These are phyloP conservation scores for Chitala chitala DNA, from an alignment of 2,113 vertebrate species.

Conservation along the genomic window DNA sequence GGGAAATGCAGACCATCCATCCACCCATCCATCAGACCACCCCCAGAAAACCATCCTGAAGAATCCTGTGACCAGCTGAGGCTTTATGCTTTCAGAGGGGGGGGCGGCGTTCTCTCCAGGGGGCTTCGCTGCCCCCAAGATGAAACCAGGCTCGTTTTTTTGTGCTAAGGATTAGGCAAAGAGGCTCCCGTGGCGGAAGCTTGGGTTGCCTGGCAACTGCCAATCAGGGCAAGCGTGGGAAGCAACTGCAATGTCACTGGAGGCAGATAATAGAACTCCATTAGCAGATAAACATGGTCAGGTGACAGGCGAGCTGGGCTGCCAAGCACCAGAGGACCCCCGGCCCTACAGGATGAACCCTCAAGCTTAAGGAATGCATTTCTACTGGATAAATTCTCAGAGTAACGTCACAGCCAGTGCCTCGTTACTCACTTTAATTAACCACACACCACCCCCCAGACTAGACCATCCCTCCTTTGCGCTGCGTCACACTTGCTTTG, in stretches of 20 bases:
- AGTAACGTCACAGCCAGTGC: too few relatives aligned
- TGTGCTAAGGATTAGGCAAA: conserved; percentile 23
- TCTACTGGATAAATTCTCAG: too few relatives aligned
- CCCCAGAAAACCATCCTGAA: background rate
- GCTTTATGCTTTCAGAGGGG: background rate
- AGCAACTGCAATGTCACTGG: conserved; percentile 3
- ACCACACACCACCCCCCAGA: too few relatives aligned
- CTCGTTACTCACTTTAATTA: too few relatives aligned
- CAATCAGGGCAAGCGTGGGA: background rate
- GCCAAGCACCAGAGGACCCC: background rate
- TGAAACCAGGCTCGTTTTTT: conserved; percentile 6
- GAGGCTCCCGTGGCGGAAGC: background rate
- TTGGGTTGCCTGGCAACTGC: conserved; percentile 27
- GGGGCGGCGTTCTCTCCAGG: background rate
- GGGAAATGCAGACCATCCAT: background rate
- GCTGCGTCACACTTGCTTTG: too few relatives aligned
- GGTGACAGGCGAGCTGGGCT: background rate
- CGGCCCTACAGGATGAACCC: too few relatives aligned
- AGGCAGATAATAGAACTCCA: conserved; percentile 3
- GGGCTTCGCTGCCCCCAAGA: background rate
- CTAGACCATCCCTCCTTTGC: too few relatives aligned
- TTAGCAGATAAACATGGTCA: conserved; percentile 18
- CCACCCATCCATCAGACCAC: too few relatives aligned
- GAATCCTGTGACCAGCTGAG: background rate
- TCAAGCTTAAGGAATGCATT: too few relatives aligned